Base-by-base conservation (phyloP, 2,797 vertebrate species). In the Mastacembelus armatus region DNA sequence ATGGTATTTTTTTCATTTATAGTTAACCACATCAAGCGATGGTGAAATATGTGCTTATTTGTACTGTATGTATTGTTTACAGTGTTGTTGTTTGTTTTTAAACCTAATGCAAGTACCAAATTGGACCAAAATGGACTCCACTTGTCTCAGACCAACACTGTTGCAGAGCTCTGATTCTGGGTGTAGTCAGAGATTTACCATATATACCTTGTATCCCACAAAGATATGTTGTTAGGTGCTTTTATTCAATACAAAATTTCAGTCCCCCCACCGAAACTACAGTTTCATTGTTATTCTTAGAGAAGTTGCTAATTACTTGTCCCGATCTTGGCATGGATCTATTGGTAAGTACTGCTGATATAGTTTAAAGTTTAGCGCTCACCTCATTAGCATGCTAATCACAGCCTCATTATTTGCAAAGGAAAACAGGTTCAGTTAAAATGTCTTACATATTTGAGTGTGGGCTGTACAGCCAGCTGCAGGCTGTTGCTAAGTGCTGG, bases 381-480 rank as follows among this genome's bases (percentile, higher is more conserved):
- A 74, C 71, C 63, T 81, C 78, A 83, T 91, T 87, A 89, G 74
- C 83, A 86, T 87, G 76, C 74, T 84, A 88, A 92, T 91, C 82
- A 77, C 60, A 15, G 78, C 54, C 81, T 91, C 43, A 43, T 81
- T 91, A 88, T 89, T 86, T 89, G 73, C 71, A 81, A 84, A 67
- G 71, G 63, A 73, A 89, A 88, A 77, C 70, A 77, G 85, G 85
- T 91, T 92, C 87, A 82, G 81, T 85, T 84, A 77, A 85, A 88
- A 87, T 49, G 45, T 86, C 73, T 77, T 57, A 80, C 66, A 52
- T 81, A 70, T 91, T 84, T 65, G 35, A 81, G 78, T 82, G 82
- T 85, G 70, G 84, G 86, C 74, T 71, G 59, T 7, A 56, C 57
- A 56, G 49, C 39, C 30, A 35, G 74, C 83, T 32, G 26, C 27